A percentile compares a stretch with the other conserved stretches of the same genome.
These are phyloP conservation scores for Hetaerina titia DNA, from an alignment of 2,888 invertebrate genomes.

Conservation along the genomic window DNA sequence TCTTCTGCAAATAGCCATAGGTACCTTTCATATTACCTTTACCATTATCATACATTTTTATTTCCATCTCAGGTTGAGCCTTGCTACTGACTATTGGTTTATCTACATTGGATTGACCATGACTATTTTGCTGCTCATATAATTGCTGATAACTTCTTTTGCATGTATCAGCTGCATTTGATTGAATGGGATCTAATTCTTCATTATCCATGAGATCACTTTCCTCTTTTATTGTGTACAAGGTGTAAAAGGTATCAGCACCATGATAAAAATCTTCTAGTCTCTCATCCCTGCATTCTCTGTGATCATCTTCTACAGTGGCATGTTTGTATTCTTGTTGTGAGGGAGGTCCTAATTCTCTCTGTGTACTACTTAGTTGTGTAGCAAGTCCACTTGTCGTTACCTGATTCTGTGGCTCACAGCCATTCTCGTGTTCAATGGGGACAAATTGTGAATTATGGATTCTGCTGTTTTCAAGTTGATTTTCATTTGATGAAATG, in stretches of 20 bases:
- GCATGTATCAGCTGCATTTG: background rate
- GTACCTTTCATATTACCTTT: background rate
- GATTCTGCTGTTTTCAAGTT: background rate
- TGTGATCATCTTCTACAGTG: background rate
- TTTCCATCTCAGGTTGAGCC: background rate
- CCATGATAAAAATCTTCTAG: background rate
- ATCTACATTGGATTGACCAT: background rate
- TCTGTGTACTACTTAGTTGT: background rate
- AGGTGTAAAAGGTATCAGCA: background rate
- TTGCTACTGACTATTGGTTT: background rate
- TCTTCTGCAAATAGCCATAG: background rate
- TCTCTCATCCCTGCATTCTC: background rate
- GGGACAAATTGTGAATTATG: background rate
- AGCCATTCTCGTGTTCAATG: background rate
- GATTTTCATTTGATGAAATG: background rate
- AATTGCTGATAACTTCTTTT: background rate
- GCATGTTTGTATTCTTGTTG: background rate
- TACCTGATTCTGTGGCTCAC: background rate
- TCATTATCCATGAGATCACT: background rate
- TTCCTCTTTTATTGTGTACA: conserved; percentile 13
- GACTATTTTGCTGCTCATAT: background rate
- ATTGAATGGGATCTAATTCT: background rate
- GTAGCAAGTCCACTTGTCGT: background rate
- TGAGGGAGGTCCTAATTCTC: background rate
- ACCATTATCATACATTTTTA: background rate